phyloP scores from a whole-genome alignment of 2,113 vertebrate species.

The Pangasianodon hypophthalmus region DNA sequence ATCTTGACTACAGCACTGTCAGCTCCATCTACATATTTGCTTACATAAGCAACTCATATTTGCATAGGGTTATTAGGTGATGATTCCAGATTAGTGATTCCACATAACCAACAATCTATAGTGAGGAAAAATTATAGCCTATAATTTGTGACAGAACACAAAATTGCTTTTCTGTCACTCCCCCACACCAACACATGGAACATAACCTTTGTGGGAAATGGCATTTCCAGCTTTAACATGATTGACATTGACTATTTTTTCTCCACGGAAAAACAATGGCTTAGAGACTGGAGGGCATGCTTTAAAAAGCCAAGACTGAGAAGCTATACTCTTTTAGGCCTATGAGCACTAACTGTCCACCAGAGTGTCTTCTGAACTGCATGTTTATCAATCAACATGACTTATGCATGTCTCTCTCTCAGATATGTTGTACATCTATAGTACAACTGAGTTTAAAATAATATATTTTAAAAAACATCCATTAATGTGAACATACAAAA shows the following conservation, averaged over 20 bases:
- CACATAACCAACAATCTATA: background rate
- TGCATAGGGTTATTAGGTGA: background rate
- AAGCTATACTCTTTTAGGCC: constrained; percentile 8
- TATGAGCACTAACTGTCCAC: background rate
- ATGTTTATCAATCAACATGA: background rate
- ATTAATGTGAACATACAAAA: background rate
- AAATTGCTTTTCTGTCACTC: constrained; percentile 5
- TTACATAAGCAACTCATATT: background rate
- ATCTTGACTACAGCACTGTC: background rate
- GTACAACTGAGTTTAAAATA: background rate
- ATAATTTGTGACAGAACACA: background rate
- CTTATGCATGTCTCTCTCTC: background rate
- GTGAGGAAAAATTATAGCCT: background rate
- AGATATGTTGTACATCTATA: background rate
- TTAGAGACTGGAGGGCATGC: constrained; percentile 26
- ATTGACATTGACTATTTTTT: constrained; percentile 42
- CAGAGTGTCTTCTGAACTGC: background rate
- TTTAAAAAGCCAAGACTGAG: constrained; percentile 19
- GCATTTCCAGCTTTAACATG: constrained; percentile 41
- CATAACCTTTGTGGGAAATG: constrained; percentile 51
- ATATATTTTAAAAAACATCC: background rate
- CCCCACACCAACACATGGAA: constrained; percentile 4
- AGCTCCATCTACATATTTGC: background rate
- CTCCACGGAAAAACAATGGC: constrained; percentile 39
- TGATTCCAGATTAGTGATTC: background rate